Evolutionary conservation across 2,113 vertebrate species (phyloP).

Genomic region (Galeopterus variegatus): DNA sequence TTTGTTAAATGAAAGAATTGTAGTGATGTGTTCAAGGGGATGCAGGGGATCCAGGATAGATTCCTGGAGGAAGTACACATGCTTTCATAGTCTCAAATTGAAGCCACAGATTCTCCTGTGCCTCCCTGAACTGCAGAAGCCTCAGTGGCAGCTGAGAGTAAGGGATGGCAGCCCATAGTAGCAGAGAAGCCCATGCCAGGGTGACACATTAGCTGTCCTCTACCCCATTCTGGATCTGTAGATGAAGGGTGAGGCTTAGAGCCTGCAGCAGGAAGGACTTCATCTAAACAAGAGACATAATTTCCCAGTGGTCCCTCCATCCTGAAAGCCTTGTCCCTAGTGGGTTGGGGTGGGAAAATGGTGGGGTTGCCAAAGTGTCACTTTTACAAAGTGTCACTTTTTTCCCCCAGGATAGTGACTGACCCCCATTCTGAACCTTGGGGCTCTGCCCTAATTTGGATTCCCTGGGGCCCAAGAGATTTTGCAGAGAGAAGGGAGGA

Average conservation of each 20-base stretch:
- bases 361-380: not conserved
- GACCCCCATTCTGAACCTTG: not conserved
- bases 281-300: not conserved
- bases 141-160: not conserved
- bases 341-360: not conserved
- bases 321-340: not conserved
- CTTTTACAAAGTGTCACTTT: slow-evolving; percentile 3
- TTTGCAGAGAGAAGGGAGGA: not conserved
- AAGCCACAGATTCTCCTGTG: not conserved
- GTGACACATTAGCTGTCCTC: not conserved
- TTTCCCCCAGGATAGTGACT: not conserved
- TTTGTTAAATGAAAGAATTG: slow-evolving; percentile 74
- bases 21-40: not conserved
- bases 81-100: not conserved
- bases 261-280: not conserved
- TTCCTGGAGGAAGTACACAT: not conserved
- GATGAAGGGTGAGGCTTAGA: not conserved
- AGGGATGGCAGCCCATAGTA: not conserved
- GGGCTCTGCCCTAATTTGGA: not conserved
- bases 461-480: not conserved
- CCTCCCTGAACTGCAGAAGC: not conserved
- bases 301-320: not conserved
- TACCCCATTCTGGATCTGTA: not conserved
- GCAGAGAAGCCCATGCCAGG: not conserved
- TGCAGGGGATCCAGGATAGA: not conserved